Evolutionary conservation across 2,113 vertebrate species (phyloP).

Genomic region (Ursus arctos): DNA sequence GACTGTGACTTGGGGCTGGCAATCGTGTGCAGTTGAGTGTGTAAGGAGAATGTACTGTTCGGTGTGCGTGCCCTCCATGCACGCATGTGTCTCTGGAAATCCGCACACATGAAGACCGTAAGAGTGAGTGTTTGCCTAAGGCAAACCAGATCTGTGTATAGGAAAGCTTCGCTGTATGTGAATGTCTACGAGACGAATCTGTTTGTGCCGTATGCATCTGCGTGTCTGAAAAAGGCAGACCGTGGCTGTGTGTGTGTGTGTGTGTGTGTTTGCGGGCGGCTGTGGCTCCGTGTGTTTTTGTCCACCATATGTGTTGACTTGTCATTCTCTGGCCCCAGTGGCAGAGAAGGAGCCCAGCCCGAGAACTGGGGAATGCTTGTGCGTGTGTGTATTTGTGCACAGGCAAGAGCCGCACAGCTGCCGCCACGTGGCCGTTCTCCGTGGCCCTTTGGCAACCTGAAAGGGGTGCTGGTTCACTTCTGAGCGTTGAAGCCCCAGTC

Average conservation of each 20-base stretch:
- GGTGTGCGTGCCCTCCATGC: not conserved
- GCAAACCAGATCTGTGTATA: not conserved
- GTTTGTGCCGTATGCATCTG: conserved; percentile 36
- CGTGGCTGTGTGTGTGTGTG: conserved; percentile 46
- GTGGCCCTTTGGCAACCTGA: not conserved
- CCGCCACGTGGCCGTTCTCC: conserved; percentile 61
- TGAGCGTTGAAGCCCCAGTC: not conserved
- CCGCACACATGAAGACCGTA: not conserved
- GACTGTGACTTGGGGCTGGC: conserved; percentile 28
- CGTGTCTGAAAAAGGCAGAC: conserved; percentile 30
- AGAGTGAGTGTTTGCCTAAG: not conserved
- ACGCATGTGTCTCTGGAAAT: not conserved
- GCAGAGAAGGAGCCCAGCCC: not conserved
- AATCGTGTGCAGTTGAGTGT: not conserved
- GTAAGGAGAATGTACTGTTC: not conserved
- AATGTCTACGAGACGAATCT: conserved; percentile 18
- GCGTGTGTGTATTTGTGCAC: not conserved
- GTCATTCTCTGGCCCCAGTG: not conserved
- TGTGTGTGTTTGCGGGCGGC: conserved; percentile 21
- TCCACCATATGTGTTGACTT: conserved; percentile 58
- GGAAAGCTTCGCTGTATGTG: not conserved
- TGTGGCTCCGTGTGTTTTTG: conserved; percentile 62
- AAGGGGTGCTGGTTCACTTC: conserved; percentile 2
- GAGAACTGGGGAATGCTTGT: not conserved
- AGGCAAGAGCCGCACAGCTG: conserved; percentile 3